Evolutionary conservation across 2,797 vertebrate genomes (phyloP).

Genomic region (Miopithecus talapoin): DNA sequence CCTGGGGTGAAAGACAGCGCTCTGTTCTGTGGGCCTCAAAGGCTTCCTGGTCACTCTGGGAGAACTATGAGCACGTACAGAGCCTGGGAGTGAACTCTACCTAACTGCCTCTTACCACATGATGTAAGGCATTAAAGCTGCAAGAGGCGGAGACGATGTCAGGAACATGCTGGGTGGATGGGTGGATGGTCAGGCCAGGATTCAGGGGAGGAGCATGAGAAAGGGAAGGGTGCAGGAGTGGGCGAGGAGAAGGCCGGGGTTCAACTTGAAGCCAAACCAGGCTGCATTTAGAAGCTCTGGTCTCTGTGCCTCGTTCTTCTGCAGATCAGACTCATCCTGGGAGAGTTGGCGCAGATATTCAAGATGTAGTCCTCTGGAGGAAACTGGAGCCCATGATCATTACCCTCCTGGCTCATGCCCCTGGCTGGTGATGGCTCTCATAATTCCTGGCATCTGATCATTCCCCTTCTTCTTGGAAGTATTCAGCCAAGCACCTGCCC

Average conservation of each 20-base stretch:
- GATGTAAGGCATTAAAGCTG: not conserved
- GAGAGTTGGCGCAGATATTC: not conserved
- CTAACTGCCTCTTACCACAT: not conserved
- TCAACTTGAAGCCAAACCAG: not conserved
- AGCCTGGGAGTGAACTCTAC: not conserved
- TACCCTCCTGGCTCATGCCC: not conserved
- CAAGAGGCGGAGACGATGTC: not conserved
- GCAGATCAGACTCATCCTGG: no score
- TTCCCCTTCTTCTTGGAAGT: not conserved
- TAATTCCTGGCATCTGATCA: no score
- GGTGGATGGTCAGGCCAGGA: no score
- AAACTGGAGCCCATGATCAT: not conserved
- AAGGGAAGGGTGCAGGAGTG: not conserved
- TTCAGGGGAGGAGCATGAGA: not conserved
- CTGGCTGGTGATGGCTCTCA: not conserved
- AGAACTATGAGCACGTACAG: rapidly evolving
- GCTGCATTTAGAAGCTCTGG: not conserved
- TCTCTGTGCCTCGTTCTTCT: not conserved
- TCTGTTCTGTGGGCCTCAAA: not conserved
- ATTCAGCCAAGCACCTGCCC: not conserved
- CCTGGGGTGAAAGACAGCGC: not conserved
- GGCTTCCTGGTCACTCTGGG: not conserved
- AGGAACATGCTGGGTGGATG: rapidly evolving
- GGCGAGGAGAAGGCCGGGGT: no score
- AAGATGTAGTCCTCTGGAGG: not conserved